phyloP scores from a whole-genome alignment of 2,888 invertebrate genomes.

The Cryptosula pallasiana region DNA sequence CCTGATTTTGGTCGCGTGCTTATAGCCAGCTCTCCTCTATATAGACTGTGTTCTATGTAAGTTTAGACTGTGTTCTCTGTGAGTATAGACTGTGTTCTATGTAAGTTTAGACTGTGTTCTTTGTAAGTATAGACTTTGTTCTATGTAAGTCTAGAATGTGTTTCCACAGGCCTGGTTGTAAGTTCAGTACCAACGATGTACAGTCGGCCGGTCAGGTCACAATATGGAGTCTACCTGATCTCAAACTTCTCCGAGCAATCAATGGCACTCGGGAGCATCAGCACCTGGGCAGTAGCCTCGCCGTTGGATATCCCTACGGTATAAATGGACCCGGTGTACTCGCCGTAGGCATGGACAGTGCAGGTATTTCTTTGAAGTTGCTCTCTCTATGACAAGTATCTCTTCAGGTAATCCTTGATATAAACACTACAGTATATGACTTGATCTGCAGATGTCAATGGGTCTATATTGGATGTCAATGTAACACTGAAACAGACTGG shows the following conservation, averaged over 20 bases:
- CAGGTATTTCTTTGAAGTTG: neutral
- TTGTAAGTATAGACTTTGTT: too few species aligned
- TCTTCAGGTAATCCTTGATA: too few species aligned
- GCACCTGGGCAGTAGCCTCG: neutral
- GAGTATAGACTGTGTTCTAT: too few species aligned
- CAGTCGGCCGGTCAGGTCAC: conserved; percentile 33
- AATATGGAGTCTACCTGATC: conserved; percentile 23
- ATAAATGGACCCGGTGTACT: neutral
- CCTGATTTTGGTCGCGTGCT: neutral
- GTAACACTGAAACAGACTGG: neutral
- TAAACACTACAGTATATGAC: too few species aligned
- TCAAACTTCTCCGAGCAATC: neutral
- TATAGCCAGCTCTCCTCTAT: neutral
- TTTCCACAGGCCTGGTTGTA: conserved; percentile 34
- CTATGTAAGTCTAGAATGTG: too few species aligned
- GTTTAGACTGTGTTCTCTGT: too few species aligned
- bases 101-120: too few species aligned
- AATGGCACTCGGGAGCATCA: neutral
- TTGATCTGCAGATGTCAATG: conserved; percentile 23
- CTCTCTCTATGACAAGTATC: too few species aligned
- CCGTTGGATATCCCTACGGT: conserved; percentile 3
- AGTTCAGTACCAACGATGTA: conserved; percentile 31
- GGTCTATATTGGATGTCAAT: neutral
- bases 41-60: neutral
- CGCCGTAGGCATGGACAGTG: conserved; percentile 2